Conservation (phyloP, 2,888 invertebrate genomes). For the Rhorus exstirpatorius region DNA sequence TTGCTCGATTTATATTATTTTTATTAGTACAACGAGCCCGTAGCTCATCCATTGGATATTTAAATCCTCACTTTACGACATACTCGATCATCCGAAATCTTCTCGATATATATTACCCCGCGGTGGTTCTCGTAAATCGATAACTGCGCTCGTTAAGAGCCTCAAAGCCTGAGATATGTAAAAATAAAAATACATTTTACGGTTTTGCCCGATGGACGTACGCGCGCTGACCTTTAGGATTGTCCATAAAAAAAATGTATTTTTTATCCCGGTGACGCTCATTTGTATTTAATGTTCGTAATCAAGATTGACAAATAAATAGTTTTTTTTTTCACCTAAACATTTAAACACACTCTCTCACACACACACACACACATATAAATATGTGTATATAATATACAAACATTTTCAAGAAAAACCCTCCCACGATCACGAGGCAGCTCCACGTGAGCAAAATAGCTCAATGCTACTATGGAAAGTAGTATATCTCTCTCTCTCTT, state of each 20-base stretch:
- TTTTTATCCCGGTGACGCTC: background rate
- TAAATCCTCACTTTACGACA: no score
- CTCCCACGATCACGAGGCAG: conserved; percentile 84
- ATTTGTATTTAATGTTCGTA: background rate
- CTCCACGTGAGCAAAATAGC: conserved; percentile 78
- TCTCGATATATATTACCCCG: no score
- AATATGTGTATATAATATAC: no score
- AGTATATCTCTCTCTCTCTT: conserved; percentile 70
- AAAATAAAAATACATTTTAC: background rate
- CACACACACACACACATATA: no score
- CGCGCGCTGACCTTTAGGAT: conserved; percentile 4
- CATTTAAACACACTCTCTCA: no score
- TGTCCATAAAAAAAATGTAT: background rate
- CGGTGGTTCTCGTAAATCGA: no score
- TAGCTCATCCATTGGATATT: no score
- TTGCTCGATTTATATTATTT: no score
- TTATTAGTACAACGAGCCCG: no score
- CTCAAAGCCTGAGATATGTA: background rate
- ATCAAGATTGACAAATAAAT: background rate
- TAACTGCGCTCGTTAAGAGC: background rate
- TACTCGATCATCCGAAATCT: no score
- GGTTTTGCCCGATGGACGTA: background rate
- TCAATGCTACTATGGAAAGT: conserved; percentile 77
- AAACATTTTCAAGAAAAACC: conserved; percentile 56
- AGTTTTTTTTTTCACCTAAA: background rate